Percentiles rank a stretch among this genome's conserved stretches.
These are phyloP conservation scores for Drosophila vallismaia DNA, from an alignment of 2,888 invertebrate species.

Conservation along the genomic window DNA sequence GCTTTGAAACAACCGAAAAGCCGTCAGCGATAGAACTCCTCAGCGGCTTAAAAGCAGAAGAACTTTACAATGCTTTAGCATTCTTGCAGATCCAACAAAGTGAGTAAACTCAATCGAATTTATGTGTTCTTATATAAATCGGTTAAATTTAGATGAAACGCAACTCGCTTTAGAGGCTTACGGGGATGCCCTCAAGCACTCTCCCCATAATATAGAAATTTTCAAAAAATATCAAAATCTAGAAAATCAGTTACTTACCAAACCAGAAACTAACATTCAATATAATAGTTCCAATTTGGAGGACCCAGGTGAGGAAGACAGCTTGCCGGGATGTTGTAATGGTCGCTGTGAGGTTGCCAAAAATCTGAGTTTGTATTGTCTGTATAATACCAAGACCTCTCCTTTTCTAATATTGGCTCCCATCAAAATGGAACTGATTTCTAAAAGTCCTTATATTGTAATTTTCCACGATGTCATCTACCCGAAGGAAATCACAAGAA, in stretches of 20 bases:
- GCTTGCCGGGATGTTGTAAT: slow-evolving; percentile 15
- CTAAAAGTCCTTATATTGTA: slow-evolving; percentile 84
- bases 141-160: background rate
- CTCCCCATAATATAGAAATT: slow-evolving; percentile 10
- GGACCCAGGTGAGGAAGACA: background rate
- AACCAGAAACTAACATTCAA: background rate
- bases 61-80: background rate
- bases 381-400: slow-evolving; percentile 43
- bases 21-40: background rate
- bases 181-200: background rate
- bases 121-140: background rate
- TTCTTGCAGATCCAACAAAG: background rate
- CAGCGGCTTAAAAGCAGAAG: background rate
- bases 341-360: slow-evolving; percentile 11
- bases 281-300: background rate
- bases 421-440: slow-evolving; percentile 85
- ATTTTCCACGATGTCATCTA: slow-evolving; percentile 85
- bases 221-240: background rate
- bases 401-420: slow-evolving; percentile 68
- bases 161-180: slow-evolving; percentile 5
- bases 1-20: background rate
- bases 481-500: slow-evolving; percentile 83
- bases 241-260: background rate
- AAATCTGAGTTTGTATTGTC: slow-evolving; percentile 45
- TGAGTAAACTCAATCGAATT: background rate